phyloP scores from a whole-genome alignment of 2,888 invertebrate genomes.

The Synanthedon tipuliformis region DNA sequence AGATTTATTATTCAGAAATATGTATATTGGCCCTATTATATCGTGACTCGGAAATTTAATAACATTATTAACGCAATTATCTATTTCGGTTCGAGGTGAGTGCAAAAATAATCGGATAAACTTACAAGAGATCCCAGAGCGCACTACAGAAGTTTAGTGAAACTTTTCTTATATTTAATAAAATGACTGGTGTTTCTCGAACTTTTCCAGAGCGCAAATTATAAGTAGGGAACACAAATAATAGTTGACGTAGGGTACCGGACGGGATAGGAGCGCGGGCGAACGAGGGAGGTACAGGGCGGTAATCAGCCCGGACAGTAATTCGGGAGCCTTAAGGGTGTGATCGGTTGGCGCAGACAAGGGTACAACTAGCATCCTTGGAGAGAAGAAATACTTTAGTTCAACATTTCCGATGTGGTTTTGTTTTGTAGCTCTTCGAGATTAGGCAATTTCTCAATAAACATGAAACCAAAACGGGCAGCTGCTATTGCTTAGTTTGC shows the following conservation, averaged over 20 bases:
- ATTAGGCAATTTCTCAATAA: constrained; percentile 67
- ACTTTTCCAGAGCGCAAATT: constrained; percentile 61
- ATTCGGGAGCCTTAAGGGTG: constrained; percentile 67
- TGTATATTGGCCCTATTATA: constrained; percentile 16
- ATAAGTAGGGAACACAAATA: constrained; percentile 67
- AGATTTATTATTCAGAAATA: constrained; percentile 28
- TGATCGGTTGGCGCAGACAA: constrained; percentile 67
- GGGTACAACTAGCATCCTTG: constrained; percentile 61
- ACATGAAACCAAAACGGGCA: constrained; percentile 54
- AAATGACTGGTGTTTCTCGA: constrained; percentile 57
- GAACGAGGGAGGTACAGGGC: constrained; percentile 25
- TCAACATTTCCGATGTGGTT: constrained; percentile 66
- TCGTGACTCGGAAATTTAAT: constrained; percentile 24
- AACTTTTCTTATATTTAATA: constrained; percentile 62
- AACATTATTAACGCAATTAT: constrained; percentile 22
- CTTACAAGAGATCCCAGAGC: constrained; percentile 41
- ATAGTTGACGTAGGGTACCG: constrained; percentile 56
- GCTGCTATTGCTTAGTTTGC: constrained; percentile 58
- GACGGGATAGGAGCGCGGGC: constrained; percentile 26
- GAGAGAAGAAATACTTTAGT: constrained; percentile 68
- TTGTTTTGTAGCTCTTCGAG: constrained; percentile 68
- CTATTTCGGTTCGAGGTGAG: constrained; percentile 12
- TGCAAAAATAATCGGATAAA: constrained; percentile 35
- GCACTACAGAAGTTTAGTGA: constrained; percentile 38
- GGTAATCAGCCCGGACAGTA: constrained; percentile 67